Percentiles rank a stretch among this genome's conserved stretches.
Evolutionary conservation across 1,140 invertebrate genomes (phyloP).

Genomic region (Bombus impatiens): DNA sequence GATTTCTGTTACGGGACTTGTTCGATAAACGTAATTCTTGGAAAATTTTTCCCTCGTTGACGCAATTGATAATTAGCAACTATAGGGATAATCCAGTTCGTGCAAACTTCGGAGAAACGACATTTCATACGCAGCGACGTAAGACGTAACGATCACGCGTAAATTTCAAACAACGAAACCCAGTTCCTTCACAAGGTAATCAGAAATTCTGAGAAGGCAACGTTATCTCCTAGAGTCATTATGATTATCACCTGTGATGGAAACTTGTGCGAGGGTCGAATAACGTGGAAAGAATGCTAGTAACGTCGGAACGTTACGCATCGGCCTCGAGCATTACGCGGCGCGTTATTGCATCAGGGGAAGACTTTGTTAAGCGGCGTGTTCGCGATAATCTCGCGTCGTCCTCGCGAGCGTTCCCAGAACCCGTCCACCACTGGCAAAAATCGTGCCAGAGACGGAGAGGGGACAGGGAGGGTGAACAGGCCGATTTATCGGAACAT

Average conservation of each 20-base stretch:
- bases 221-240: not conserved
- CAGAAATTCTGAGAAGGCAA: not conserved
- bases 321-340: not conserved
- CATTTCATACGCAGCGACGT: too few species aligned
- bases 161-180: not conserved
- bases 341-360: not conserved
- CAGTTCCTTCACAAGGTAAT: not conserved
- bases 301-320: too few species aligned
- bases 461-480: too few species aligned
- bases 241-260: not conserved
- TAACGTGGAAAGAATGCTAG: not conserved
- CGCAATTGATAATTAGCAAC: too few species aligned
- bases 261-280: not conserved
- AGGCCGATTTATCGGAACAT: constrained; percentile 30
- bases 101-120: too few species aligned
- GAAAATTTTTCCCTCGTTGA: too few species aligned
- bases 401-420: not conserved
- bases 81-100: too few species aligned
- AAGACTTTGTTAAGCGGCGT: not conserved
- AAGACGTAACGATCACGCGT: too few species aligned
- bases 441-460: constrained; percentile 1
- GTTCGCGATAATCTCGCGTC: constrained; percentile 14
- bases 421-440: not conserved
- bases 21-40: too few species aligned
- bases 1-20: too few species aligned